These are phyloP conservation scores for Chrysomela aeneicollis DNA, from an alignment of 2,888 invertebrate genomes.

Conservation along the genomic window DNA sequence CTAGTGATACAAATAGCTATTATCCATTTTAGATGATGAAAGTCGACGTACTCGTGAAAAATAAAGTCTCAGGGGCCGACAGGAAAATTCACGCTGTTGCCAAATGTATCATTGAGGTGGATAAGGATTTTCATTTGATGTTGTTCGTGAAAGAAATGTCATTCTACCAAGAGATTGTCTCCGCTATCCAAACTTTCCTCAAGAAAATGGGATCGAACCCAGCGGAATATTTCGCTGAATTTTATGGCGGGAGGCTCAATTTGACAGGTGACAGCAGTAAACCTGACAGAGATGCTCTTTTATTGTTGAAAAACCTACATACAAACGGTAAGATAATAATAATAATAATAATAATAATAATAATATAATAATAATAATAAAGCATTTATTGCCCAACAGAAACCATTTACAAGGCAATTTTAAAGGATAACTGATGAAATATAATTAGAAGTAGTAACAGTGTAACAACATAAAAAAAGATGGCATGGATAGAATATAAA, in stretches of 20 bases:
- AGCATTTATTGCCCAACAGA: too few relatives aligned
- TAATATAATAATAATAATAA: too few relatives aligned
- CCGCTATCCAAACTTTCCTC: conserved; percentile 61
- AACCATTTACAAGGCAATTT: too few relatives aligned
- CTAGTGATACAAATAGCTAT: too few relatives aligned
- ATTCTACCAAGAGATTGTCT: conserved; percentile 63
- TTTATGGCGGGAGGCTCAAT: conserved; percentile 47
- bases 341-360: neutral
- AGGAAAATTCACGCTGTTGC: neutral
- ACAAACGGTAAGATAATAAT: conserved; percentile 8
- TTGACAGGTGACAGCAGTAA: conserved; percentile 32
- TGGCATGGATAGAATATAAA: too few relatives aligned
- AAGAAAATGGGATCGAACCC: conserved; percentile 57
- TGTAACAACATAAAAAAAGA: too few relatives aligned
- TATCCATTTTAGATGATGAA: neutral
- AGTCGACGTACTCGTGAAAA: neutral
- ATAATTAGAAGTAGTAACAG: too few relatives aligned
- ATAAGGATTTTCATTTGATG: too few relatives aligned
- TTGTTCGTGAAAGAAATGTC: conserved; percentile 58
- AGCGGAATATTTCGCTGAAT: conserved; percentile 56
- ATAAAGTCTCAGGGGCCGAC: neutral
- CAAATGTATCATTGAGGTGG: neutral
- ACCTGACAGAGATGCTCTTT: conserved; percentile 55
- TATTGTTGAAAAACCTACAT: conserved; percentile 64
- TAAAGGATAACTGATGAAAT: too few relatives aligned